phyloP scores from a whole-genome alignment of 2,888 invertebrate species.

The Drosophila kuntzei region DNA sequence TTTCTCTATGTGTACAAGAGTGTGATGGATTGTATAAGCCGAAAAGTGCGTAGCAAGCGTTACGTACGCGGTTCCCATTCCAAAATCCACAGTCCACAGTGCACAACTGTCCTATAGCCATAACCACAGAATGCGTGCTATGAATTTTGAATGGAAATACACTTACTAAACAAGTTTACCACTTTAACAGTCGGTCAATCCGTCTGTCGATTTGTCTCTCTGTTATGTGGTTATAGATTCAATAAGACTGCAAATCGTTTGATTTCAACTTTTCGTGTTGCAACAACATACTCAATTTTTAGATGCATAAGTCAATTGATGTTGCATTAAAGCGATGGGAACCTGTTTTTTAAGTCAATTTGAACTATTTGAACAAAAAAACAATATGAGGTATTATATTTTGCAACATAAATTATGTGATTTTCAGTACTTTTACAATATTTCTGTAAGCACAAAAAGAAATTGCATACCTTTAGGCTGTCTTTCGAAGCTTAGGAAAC shows the following conservation, averaged over 20 bases:
- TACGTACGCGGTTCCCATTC: conserved; percentile 20
- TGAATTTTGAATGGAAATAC: conserved; percentile 29
- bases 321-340: background rate
- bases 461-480: conserved; percentile 7
- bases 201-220: background rate
- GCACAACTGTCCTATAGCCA: conserved; percentile 2
- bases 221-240: conserved; percentile 9
- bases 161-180: conserved; percentile 34
- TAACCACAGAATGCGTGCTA: conserved; percentile 36
- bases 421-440: background rate
- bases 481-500: background rate
- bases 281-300: background rate
- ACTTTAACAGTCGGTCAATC: conserved; percentile 11
- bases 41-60: conserved; percentile 19
- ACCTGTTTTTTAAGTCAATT: background rate
- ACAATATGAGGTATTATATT: no score
- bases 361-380: background rate
- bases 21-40: background rate
- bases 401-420: no score
- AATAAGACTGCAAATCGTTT: conserved; percentile 21
- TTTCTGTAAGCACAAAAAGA: background rate
- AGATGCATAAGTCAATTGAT: background rate
- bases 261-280: conserved; percentile 1
- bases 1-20: no score
- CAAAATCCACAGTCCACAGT: background rate